Evolutionary conservation across 2,113 vertebrate genomes (phyloP).

Genomic region (Chloebia gouldiae): DNA sequence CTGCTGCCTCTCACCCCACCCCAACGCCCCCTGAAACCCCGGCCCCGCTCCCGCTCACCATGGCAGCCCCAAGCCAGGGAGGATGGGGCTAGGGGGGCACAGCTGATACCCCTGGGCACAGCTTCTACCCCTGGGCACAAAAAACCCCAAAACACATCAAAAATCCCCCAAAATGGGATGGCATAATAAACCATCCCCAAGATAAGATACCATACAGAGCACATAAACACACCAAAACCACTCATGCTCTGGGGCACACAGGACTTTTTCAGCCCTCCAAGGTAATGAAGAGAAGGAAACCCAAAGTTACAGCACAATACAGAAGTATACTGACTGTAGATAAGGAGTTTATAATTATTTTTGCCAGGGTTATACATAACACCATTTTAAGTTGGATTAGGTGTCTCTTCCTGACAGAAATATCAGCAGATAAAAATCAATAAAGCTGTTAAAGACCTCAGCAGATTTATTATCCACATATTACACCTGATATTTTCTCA

Average conservation of each 20-base stretch:
- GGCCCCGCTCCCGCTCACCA: accelerated
- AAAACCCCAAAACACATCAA: not conserved
- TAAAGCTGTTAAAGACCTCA: slow-evolving; percentile 37
- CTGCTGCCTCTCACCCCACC: accelerated
- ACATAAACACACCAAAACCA: not conserved
- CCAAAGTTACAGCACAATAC: not conserved
- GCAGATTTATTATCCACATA: slow-evolving; percentile 53
- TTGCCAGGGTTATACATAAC: not conserved
- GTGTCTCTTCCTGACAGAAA: slow-evolving; percentile 62
- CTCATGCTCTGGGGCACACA: not conserved
- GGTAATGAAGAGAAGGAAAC: not conserved
- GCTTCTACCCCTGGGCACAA: not conserved
- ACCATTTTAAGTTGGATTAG: slow-evolving; percentile 15
- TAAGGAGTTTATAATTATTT: slow-evolving; percentile 37
- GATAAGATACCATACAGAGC: not conserved
- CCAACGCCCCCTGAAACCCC: not conserved
- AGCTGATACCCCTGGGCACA: too few relatives aligned
- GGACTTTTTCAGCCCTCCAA: not conserved
- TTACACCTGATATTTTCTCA: slow-evolving; percentile 60
- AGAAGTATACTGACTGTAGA: not conserved
- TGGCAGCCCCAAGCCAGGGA: not conserved
- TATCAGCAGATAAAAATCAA: slow-evolving; percentile 66
- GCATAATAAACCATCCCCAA: not conserved
- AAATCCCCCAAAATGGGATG: too few relatives aligned
- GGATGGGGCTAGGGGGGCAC: too few relatives aligned